Evolutionary conservation across 2,888 invertebrate species (phyloP), one percentile per base, ranked within the genome.

Genomic region (Alsophila aescularia): DNA sequence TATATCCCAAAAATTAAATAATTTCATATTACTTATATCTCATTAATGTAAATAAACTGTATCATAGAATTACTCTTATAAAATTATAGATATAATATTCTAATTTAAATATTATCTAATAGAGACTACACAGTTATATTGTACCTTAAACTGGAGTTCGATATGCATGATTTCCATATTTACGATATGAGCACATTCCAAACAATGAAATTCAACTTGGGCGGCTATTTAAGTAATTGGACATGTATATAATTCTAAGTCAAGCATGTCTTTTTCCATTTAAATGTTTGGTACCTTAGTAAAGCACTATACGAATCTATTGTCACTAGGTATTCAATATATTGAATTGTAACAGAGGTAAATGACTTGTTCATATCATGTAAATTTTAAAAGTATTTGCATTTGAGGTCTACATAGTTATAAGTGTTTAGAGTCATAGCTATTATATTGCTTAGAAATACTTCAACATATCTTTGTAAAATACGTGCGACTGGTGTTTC

Each of bases 301-400:
- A 50, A 52, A 58, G 58, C 52, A 63, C 59, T 40, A 53, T 61
- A 60, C 48, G 35, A 60, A 77, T 72, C 73, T 79, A 82, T 83
- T 79, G 78, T 81, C 79, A 79, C 73, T 78, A 81, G 73, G 73
- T 83, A 82, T 81, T 81, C 77, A 78, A 78, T 79, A 80, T 75
- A 77, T 81, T 79, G 81, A 85, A 87, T 78, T 80, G 79, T 85
- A 85, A 87, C 87, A 85, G 87, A 88, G 83, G 87, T 88, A 85
- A 89, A 87, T 86, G 87, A 89, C 89, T 87, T 89, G 90, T 90
- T 90, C 91, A 91, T 91, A 91, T 91, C 91, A 90, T 90, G 90
- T 91, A 90, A 89, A 90, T 87, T 89, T 81, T 44, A 84, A 84
- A 89, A 90, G 89, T 91, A 90, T 90, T 90, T 90, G 91, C 91